Conservation (phyloP, 2,888 invertebrate genomes). For the Charanyca ferruginea region DNA sequence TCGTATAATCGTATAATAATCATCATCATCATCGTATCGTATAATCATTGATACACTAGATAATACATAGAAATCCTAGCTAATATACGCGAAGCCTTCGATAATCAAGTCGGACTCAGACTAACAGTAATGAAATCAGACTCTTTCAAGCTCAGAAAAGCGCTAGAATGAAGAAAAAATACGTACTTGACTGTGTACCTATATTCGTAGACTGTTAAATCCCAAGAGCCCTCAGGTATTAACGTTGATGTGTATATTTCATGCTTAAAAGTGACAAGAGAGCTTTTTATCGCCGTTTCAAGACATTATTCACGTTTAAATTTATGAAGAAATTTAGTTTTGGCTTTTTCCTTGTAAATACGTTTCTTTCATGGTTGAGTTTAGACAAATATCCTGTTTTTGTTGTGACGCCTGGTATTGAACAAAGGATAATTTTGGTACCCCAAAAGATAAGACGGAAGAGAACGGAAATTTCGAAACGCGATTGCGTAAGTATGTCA, state of each 20-base stretch:
- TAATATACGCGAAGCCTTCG: slow-evolving; percentile 20
- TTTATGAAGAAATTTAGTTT: slow-evolving; percentile 51
- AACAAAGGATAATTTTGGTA: not conserved
- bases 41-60: slow-evolving; percentile 21
- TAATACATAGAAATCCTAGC: slow-evolving; percentile 1
- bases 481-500: too few species aligned
- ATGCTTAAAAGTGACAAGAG: slow-evolving; percentile 52
- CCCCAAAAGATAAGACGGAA: too few species aligned
- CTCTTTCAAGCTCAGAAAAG: slow-evolving; percentile 9
- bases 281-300: slow-evolving; percentile 40
- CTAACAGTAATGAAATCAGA: slow-evolving; percentile 30
- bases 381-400: not conserved
- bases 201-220: slow-evolving; percentile 24
- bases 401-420: slow-evolving; percentile 4
- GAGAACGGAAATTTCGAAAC: too few species aligned
- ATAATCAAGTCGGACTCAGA: slow-evolving; percentile 23
- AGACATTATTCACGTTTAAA: slow-evolving; percentile 47
- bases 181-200: slow-evolving; percentile 15
- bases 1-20: too few species aligned
- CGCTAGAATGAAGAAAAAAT: slow-evolving; percentile 8
- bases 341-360: slow-evolving; percentile 40
- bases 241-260: slow-evolving; percentile 52
- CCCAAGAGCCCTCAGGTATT: slow-evolving; percentile 24
- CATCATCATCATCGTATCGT: too few species aligned
- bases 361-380: slow-evolving; percentile 14